phyloP scores from a whole-genome alignment of 35 echinoderm and acorn worm genomes.

The Lytechinus variegatus region DNA sequence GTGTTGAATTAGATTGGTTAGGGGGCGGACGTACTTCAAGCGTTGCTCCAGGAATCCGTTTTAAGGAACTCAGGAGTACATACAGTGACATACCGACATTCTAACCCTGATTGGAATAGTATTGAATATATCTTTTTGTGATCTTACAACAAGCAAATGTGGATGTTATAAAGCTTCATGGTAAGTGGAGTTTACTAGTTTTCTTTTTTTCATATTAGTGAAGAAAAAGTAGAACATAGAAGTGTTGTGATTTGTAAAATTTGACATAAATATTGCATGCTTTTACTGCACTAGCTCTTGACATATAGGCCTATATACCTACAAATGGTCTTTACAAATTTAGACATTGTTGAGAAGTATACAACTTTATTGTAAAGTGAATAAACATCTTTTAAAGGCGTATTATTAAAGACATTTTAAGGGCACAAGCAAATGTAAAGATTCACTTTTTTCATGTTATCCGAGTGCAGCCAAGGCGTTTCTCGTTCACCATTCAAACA shows the following conservation, averaged over 20 bases:
- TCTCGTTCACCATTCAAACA: neutral
- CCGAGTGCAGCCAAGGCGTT: neutral
- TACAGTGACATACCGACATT: neutral
- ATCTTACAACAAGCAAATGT: neutral
- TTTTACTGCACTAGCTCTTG: no score
- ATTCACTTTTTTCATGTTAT: neutral
- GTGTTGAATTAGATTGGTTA: neutral
- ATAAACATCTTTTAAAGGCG: neutral
- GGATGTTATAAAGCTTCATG: neutral
- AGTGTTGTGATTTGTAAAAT: neutral
- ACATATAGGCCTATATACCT: no score
- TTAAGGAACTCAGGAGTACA: neutral
- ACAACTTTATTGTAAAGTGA: neutral
- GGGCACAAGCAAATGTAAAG: neutral
- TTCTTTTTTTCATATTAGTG: neutral
- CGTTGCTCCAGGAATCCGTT: neutral
- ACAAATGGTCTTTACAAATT: no score
- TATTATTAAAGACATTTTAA: neutral
- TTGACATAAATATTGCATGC: neutral
- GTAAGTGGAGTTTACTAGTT: neutral
- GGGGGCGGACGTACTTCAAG: neutral
- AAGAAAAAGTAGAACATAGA: neutral
- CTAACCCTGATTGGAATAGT: neutral
- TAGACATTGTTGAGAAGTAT: neutral
- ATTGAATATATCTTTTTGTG: neutral